These are phyloP conservation scores for Rhinichthys osculus DNA, from an alignment of 2,797 vertebrate genomes.

Conservation along the genomic window DNA sequence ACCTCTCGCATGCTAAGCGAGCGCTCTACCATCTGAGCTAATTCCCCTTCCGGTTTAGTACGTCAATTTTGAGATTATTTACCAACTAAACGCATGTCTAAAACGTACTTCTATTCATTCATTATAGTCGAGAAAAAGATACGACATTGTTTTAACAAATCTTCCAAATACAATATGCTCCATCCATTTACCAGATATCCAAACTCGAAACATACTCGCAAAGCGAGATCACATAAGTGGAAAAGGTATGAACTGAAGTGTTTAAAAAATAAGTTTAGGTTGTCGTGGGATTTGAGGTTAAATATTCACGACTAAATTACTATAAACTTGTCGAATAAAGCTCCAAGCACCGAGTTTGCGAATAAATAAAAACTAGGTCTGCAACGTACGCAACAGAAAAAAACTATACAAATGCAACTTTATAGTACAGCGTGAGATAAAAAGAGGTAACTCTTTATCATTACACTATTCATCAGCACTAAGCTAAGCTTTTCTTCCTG, in stretches of 20 bases:
- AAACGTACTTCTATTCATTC: accelerated
- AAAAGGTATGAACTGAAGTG: not conserved
- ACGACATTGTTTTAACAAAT: no score
- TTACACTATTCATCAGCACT: not conserved
- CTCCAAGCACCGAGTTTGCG: not conserved
- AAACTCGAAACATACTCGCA: not conserved
- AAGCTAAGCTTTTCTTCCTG: not conserved
- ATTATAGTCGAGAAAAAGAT: not conserved
- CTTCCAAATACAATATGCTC: no score
- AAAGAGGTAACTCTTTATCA: not conserved
- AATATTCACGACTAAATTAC: not conserved
- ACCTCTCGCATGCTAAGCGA: conserved; percentile 66
- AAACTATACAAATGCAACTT: not conserved
- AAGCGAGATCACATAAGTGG: not conserved
- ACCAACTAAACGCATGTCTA: accelerated
- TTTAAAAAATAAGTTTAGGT: not conserved
- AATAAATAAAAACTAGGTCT: not conserved
- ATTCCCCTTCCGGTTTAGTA: conserved; percentile 61
- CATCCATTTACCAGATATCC: not conserved
- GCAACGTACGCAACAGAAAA: not conserved
- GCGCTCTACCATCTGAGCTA: conserved; percentile 75
- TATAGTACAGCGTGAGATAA: not conserved
- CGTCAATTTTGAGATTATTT: accelerated
- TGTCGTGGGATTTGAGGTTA: not conserved
- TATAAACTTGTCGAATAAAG: not conserved